Evolutionary conservation across 53 echinoderm and acorn worm species (phyloP).

Genomic region (Temnopleurus reevesii): DNA sequence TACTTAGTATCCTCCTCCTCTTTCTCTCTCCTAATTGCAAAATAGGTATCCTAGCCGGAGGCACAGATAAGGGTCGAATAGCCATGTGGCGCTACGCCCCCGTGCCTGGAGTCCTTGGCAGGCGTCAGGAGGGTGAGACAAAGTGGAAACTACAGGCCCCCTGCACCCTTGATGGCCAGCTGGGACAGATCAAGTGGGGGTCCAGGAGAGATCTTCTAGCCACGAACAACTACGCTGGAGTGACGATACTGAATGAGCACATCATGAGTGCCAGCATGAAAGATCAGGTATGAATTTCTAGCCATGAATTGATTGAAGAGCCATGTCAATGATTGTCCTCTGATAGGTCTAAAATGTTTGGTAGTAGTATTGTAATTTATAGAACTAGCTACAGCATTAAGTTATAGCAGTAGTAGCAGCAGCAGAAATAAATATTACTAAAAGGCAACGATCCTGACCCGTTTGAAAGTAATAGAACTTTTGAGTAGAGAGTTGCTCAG

Average conservation of each 20-base stretch:
- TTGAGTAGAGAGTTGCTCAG: no score
- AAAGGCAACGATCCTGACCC: no score
- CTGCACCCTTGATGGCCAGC: slow-evolving; percentile 74
- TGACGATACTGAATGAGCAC: slow-evolving; percentile 76
- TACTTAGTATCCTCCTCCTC: no score
- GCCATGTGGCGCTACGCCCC: slow-evolving; percentile 96
- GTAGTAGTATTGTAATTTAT: no score
- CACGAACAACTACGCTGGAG: slow-evolving; percentile 68
- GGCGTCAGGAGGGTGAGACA: slow-evolving; percentile 84
- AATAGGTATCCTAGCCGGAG: slow-evolving; percentile 82
- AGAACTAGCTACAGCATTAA: no score
- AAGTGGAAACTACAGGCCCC: slow-evolving; percentile 93
- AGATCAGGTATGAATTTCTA: slow-evolving; percentile 74
- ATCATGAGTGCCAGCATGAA: slow-evolving; percentile 92
- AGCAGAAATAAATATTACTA: no score
- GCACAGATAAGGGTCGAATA: slow-evolving; percentile 81
- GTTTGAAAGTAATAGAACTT: no score
- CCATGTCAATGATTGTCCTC: not conserved
- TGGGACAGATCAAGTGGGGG: slow-evolving; percentile 90
- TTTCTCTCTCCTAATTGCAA: no score
- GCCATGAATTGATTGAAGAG: not conserved
- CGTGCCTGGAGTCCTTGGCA: slow-evolving; percentile 65
- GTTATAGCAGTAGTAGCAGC: no score
- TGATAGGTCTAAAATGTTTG: no score
- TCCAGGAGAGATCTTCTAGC: slow-evolving; percentile 79